A percentile compares a stretch with the other conserved stretches of the same genome.
Evolutionary conservation across 2,113 vertebrate genomes (phyloP).

Genomic region (Gallinago paraguaiae): DNA sequence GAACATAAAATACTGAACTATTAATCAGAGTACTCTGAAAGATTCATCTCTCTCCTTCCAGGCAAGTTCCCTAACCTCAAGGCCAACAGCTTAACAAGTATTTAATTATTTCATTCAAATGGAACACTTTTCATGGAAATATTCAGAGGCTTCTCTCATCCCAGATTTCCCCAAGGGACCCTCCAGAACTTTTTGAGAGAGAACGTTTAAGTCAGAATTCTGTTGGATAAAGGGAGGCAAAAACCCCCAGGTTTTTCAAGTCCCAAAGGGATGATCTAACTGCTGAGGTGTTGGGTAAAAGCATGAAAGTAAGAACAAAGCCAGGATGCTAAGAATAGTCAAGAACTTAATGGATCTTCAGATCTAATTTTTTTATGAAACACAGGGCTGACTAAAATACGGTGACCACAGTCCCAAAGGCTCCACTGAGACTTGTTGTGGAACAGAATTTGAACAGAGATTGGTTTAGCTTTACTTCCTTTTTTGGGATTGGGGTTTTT

Average conservation of each 20-base stretch:
- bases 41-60: not conserved
- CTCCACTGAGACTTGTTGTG: not conserved
- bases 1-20: not conserved
- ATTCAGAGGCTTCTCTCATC: not conserved
- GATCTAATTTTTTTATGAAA: not conserved
- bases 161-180: not conserved
- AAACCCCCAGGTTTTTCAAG: not conserved
- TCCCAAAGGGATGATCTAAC: not conserved
- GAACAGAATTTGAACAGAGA: not conserved
- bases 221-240: not conserved
- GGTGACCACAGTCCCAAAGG: not conserved
- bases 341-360: not conserved
- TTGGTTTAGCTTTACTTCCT: not conserved
- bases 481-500: rapidly evolving
- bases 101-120: constrained; percentile 29
- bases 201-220: not conserved
- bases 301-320: not conserved
- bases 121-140: not conserved
- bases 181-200: not conserved
- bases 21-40: not conserved
- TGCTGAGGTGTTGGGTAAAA: not conserved
- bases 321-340: not conserved
- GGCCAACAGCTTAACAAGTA: not conserved
- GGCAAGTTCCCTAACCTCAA: constrained; percentile 14
- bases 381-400: not conserved